A percentile compares a stretch with the other conserved stretches of the same genome.
Conservation (phyloP, 2,797 vertebrate species). For the Erethizon dorsatum region DNA sequence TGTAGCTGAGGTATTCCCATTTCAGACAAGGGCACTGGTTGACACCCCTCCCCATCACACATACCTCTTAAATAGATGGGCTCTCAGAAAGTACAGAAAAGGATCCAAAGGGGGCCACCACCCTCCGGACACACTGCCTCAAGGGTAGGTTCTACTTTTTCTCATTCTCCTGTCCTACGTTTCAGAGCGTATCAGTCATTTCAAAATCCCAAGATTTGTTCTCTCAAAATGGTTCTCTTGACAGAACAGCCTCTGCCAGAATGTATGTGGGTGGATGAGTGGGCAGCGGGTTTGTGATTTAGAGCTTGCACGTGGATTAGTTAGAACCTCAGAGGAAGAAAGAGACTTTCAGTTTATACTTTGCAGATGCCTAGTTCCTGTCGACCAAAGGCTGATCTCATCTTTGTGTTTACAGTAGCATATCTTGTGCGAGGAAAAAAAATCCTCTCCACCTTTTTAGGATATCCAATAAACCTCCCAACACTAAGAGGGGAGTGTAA, state of each 20-base stretch:
- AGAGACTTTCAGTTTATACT: background rate
- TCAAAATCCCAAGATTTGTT: slow-evolving; percentile 44
- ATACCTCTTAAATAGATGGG: background rate
- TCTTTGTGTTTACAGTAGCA: slow-evolving; percentile 63
- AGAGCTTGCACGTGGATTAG: background rate
- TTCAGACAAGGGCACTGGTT: background rate
- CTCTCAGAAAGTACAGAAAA: background rate
- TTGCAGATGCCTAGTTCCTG: background rate
- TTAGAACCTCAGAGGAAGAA: background rate
- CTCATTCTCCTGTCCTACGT: background rate
- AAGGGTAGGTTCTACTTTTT: background rate
- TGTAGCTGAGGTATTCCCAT: background rate
- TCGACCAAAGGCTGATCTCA: slow-evolving; percentile 58
- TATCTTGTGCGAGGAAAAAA: background rate
- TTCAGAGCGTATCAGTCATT: background rate
- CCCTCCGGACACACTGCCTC: background rate
- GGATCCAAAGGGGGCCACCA: background rate
- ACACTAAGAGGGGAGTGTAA: slow-evolving; percentile 67
- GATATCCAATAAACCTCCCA: slow-evolving; percentile 68
- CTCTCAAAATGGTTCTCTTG: background rate
- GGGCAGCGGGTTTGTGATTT: background rate
- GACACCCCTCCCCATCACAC: background rate
- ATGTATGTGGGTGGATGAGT: background rate
- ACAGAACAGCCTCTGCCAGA: background rate
- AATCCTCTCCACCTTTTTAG: slow-evolving; percentile 50